phyloP scores from a whole-genome alignment of 2,113 vertebrate genomes.

The Callorhinus ursinus region DNA sequence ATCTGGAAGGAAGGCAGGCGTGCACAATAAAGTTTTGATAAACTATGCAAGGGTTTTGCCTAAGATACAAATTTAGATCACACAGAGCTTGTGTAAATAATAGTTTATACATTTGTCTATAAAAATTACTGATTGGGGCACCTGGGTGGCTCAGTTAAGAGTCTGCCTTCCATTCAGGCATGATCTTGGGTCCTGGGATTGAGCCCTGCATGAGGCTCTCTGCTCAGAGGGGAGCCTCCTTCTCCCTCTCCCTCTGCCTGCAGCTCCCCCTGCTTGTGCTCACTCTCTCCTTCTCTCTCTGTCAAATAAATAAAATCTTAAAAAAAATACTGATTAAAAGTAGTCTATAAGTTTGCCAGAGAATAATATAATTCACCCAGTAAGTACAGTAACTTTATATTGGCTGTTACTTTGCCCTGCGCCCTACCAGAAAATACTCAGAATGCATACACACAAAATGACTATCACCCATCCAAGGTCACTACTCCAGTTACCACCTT shows the following conservation, averaged over 20 bases:
- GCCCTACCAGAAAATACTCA: rapidly evolving
- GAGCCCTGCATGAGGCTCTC: neutral
- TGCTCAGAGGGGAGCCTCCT: neutral
- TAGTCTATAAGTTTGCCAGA: neutral
- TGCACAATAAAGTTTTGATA: neutral
- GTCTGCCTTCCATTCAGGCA: neutral
- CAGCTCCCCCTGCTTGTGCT: neutral
- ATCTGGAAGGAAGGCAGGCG: neutral
- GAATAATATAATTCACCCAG: too few relatives aligned
- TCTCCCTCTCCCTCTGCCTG: neutral
- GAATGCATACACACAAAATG: neutral
- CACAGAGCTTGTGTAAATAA: neutral
- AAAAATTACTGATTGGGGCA: neutral
- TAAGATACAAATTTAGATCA: neutral
- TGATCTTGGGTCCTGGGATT: neutral
- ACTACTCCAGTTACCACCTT: too few relatives aligned
- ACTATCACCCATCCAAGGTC: neutral
- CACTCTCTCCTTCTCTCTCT: neutral
- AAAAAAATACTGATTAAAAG: neutral
- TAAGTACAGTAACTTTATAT: too few relatives aligned
- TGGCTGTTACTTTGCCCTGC: neutral
- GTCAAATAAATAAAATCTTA: neutral
- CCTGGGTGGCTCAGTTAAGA: neutral
- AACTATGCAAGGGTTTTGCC: neutral
- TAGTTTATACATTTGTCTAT: neutral